Conservation (phyloP, 2,888 invertebrate genomes). For the Pristionchus entomophagus region DNA sequence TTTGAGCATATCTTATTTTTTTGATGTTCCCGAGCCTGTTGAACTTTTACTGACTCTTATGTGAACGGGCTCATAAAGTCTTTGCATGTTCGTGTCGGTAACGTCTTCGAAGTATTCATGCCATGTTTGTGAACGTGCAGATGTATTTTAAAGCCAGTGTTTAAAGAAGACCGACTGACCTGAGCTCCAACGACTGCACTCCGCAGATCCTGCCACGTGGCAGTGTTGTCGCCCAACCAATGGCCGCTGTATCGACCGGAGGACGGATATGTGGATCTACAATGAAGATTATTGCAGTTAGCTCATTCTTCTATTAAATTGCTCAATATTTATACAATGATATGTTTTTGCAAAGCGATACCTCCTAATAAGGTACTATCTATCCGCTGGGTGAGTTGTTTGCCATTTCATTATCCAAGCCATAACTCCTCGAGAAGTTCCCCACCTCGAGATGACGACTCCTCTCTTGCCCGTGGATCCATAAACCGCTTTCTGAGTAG, state of each 20-base stretch:
- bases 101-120: no score
- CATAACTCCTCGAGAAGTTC: neutral
- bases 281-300: conserved; percentile 28
- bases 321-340: no score
- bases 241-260: conserved; percentile 80
- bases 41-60: no score
- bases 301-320: neutral
- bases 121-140: no score
- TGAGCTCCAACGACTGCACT: conserved; percentile 63
- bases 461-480: conserved; percentile 76
- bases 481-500: conserved; percentile 80
- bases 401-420: no score
- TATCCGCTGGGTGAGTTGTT: no score
- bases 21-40: no score
- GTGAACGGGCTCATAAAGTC: no score
- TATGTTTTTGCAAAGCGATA: no score
- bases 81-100: no score
- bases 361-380: no score
- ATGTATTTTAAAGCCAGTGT: neutral
- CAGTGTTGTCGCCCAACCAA: conserved; percentile 88
- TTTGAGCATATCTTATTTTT: no score
- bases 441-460: conserved; percentile 71
- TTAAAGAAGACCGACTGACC: neutral
- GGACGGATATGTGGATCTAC: conserved; percentile 76
- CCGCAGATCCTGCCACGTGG: conserved; percentile 86